Evolutionary conservation across 2,797 vertebrate genomes (phyloP), one percentile per base, ranked within the genome.

Genomic region (Hoplostethus mediterraneus): DNA sequence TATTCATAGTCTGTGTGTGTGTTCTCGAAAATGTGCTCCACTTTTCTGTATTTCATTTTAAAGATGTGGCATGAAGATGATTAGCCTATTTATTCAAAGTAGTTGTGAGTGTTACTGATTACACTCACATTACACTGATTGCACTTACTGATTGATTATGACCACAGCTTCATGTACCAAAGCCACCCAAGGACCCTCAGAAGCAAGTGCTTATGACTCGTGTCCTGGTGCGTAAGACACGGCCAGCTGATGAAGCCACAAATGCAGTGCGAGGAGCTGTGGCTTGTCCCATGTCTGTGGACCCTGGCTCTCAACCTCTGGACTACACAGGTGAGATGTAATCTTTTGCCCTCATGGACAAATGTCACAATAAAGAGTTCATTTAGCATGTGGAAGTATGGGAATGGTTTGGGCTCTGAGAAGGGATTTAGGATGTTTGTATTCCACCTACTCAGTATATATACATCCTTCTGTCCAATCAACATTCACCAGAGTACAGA

Each of bases 111-210:
- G 40, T 75, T 44, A 80, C 5, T 63, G 12, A 25, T 0, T 66
- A 10, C 67, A 44, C 28, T 28, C 28, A 28, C 28, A 28, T 28
- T 28, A 1, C 3, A 28, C 28, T 28, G 28, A 28, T 28, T 28
- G 3, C 28, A 28, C 2, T 28, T 28, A 28, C 28, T 28, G 28
- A 28, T 28, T 71, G 12, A 52, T 63, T 55, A 16, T 79, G 16
- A 42, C n/a, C 69, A 44, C 73, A 96, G 96, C 82, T 95, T 58
- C 93, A 80, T 30, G 30, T 76, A 63, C 94, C 92, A 62, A 90
- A 48, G 67, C 82, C 75, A 69, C 80, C 87, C 4, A 71, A 53
- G 36, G 81, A 60, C 12, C 63, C 73, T 60, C 89, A 81, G 48
- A 95, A 86, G 77, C 36, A 78, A 73, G 33, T 69, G 9, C 21